Evolutionary conservation across 1,140 invertebrate genomes (phyloP).

Genomic region (Rhagoletis pomonella): DNA sequence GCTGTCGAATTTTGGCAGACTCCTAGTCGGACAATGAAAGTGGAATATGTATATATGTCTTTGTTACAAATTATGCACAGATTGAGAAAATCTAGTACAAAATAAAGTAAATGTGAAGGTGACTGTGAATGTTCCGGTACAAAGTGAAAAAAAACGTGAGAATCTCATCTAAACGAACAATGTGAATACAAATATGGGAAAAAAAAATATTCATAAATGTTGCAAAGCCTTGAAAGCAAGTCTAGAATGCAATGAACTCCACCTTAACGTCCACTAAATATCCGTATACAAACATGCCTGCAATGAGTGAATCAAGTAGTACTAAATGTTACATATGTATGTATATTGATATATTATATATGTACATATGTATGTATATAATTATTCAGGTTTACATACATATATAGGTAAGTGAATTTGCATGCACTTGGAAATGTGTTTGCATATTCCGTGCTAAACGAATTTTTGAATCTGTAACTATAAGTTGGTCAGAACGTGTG

Average conservation of each 20-base stretch:
- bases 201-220: no score
- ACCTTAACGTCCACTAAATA: slow-evolving; percentile 44
- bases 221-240: neutral
- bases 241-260: slow-evolving; percentile 31
- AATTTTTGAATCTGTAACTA: slow-evolving; percentile 10
- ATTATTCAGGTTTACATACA: neutral
- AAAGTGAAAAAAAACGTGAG: slow-evolving; percentile 6
- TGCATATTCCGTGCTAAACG: no score
- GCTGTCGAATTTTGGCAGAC: slow-evolving; percentile 4
- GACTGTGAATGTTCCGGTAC: neutral
- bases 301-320: neutral
- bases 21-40: neutral
- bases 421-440: no score
- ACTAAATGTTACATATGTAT: neutral
- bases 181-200: neutral
- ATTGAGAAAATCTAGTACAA: neutral
- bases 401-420: neutral
- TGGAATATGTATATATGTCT: neutral
- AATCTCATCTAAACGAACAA: neutral
- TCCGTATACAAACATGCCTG: neutral
- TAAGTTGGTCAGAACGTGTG: slow-evolving; percentile 17
- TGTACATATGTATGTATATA: neutral
- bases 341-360: neutral
- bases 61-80: neutral
- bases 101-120: neutral